Evolutionary conservation across 2,888 invertebrate genomes (phyloP).

Genomic region (Ptilodon capucinus): DNA sequence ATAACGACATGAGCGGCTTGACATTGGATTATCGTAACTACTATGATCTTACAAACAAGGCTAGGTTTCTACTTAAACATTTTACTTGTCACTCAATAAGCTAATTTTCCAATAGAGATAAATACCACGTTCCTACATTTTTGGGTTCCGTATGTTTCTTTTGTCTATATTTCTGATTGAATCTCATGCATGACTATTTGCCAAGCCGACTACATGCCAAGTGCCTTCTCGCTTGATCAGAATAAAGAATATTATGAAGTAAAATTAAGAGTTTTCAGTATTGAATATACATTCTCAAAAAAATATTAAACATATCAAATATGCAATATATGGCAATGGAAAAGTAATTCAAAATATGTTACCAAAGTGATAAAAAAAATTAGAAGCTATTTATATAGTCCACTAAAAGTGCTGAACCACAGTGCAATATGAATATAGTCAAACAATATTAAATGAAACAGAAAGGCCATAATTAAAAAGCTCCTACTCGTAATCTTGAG

Average conservation of each 20-base stretch:
- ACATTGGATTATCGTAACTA: too few relatives aligned
- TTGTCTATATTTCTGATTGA: slow-evolving; percentile 4
- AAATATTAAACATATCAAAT: not conserved
- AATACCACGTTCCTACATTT: too few relatives aligned
- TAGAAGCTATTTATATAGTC: not conserved
- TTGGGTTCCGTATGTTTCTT: too few relatives aligned
- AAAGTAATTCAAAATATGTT: not conserved
- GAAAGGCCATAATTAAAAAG: not conserved
- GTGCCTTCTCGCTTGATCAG: slow-evolving; percentile 24
- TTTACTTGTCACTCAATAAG: too few relatives aligned
- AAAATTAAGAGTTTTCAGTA: not conserved
- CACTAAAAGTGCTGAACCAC: not conserved
- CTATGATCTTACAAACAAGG: too few relatives aligned
- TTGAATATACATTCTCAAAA: too few relatives aligned
- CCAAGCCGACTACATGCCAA: slow-evolving; percentile 3
- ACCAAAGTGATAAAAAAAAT: not conserved
- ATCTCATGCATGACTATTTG: not conserved
- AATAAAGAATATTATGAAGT: not conserved
- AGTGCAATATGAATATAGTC: not conserved
- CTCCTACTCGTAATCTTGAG: not conserved
- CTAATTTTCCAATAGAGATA: too few relatives aligned
- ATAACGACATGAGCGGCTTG: too few relatives aligned
- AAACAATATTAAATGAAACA: not conserved
- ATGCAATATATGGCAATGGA: not conserved
- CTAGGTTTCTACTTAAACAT: too few relatives aligned